Evolutionary conservation across 2,113 vertebrate genomes (phyloP), one percentile per base, ranked within the genome.

Genomic region (Colistium nudipinnis): DNA sequence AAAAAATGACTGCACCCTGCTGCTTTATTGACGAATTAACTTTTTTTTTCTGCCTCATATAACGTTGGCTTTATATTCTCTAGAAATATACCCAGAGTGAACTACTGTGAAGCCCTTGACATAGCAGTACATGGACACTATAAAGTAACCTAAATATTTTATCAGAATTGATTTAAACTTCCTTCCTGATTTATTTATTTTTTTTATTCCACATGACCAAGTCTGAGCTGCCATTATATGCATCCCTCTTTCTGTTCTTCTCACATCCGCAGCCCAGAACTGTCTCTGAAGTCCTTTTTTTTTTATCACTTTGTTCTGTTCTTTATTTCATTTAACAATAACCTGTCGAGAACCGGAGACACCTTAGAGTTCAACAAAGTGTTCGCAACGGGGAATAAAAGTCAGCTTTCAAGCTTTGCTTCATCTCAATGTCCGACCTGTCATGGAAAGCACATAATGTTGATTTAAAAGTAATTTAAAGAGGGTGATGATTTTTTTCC

Each of bases 271-370:
- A n/a, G n/a, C n/a, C n/a, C n/a, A n/a, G n/a, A n/a, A n/a, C n/a
- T n/a, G n/a, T n/a, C n/a, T n/a, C n/a, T n/a, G n/a, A 48, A 62
- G 63, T 59, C 38, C 36, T n/a, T 1, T 53, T 71, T 73, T 76
- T 57, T 80, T 81, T 74, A 67, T 75, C 52, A 31, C 41, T 2
- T 14, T 7, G 64, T 54, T 6, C 67, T 52, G 38, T 11, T 56
- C 48, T 45, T 20, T 45, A 19, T 14, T 62, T 30, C 78, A 62
- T 82, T 80, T 52, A 38, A n/a, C 45, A 57, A 81, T 56, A 67
- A 72, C 28, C 70, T 43, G 76, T 76, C 80, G 60, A 28, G 36
- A 57, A 74, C 63, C 83, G 68, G 88, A 89, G 74, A 78, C 61
- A 2, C 3, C 13, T 62, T 43, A 52, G 70, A 88, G 76, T 72